A percentile compares a stretch with the other conserved stretches of the same genome.
Conservation (phyloP, 1,140 invertebrate genomes). For the Wasmannia auropunctata region DNA sequence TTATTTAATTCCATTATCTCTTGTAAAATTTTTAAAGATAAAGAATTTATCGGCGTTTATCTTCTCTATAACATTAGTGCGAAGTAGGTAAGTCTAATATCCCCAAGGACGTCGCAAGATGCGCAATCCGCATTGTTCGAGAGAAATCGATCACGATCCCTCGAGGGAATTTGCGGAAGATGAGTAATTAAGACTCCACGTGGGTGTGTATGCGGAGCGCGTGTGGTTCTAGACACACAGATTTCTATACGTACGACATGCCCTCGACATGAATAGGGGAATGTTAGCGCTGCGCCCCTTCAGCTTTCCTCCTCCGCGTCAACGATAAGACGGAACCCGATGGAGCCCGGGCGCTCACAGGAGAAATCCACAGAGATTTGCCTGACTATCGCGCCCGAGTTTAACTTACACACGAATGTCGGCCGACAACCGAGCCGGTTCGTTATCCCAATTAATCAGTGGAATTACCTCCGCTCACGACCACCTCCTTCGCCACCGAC, state of each 20-base stretch:
- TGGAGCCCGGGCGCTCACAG: not conserved
- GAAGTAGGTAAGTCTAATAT: not conserved
- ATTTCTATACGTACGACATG: not conserved
- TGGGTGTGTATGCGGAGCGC: not conserved
- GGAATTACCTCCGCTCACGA: constrained; percentile 88
- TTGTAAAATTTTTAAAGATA: not conserved
- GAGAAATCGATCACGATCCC: constrained; percentile 26
- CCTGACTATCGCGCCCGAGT: not conserved
- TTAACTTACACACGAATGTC: not conserved
- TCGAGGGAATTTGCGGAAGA: constrained; percentile 21
- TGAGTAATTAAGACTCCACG: constrained; percentile 26
- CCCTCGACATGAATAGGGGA: constrained; percentile 6
- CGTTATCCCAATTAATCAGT: constrained; percentile 84
- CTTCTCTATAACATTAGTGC: not conserved
- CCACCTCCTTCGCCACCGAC: constrained; percentile 87
- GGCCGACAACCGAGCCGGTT: not conserved
- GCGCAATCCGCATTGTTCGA: constrained; percentile 26
- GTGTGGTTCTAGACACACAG: constrained; percentile 17
- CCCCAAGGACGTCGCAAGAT: not conserved
- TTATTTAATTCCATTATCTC: not conserved
- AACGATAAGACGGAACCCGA: not conserved
- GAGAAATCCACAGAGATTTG: not conserved
- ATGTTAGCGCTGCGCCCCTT: not conserved
- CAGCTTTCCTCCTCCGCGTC: not conserved
- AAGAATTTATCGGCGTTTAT: not conserved